Base-by-base conservation (phyloP, 2,888 invertebrate genomes). In the Microplitis deprimator region DNA sequence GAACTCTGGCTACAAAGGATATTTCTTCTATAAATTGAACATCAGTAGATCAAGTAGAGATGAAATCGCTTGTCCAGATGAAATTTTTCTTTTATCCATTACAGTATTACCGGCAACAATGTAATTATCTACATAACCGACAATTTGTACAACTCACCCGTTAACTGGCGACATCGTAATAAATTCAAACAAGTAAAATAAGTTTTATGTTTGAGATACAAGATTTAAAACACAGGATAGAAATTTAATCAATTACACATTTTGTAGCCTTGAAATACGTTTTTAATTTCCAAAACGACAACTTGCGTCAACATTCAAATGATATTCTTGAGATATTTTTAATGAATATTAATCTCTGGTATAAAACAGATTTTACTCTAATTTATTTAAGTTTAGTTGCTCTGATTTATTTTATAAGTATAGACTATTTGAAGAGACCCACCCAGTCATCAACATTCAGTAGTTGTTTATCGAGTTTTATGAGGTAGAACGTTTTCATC, bases 401-500 rank as follows among this genome's bases (percentile, higher is more conserved):
- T 40, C 70, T 20, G 65, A 65, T 65, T 65, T 65, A 74, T 16
- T 16, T 13, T n/a, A 59, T 38, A 38, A 39, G 38, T 68, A 16
- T 1, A 6, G 38, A 65, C 60, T 76, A 50, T 29, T 75, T 60
- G 20, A 29, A 65, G 65, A 17, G 76, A 29, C 76, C 67, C 68
- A 40, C 76, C 72, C 76, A 76, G 65, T 29, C 71, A 60, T 71
- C 71, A 61, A 71, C 71, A 62, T 61, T 61, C 17, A 71, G 71
- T 50, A 3, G 50, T 71, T 61, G 61, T 71, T 71, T 71, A 71
- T 71, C 71, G 62, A 38, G 39, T 60, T 68, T n/a, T 16, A 71
- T 71, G 71, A 71, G 71, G 71, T 71, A 71, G 71, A 71, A 71
- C 71, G 61, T 61, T 65, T 62, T 65, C 38, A 65, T 65, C 65